A percentile compares a stretch with the other conserved stretches of the same genome.
These are phyloP conservation scores for Lerema accius DNA, from an alignment of 1,140 invertebrate species.

Conservation along the genomic window DNA sequence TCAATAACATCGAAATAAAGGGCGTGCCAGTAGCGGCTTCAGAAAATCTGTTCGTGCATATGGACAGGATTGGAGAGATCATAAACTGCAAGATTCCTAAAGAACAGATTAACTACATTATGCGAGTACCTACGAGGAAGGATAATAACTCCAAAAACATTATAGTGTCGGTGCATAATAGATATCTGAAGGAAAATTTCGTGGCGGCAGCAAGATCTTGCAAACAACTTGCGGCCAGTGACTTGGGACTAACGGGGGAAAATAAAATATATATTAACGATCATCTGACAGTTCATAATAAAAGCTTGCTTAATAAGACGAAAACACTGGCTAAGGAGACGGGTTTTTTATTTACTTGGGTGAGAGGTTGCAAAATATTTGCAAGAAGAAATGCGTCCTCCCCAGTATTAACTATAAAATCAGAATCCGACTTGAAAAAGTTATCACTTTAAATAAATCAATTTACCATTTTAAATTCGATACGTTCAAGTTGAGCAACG, in stretches of 20 bases:
- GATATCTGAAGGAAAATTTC: constrained; percentile 38
- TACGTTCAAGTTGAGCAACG: neutral
- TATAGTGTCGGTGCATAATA: constrained; percentile 36
- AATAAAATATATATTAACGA: constrained; percentile 39
- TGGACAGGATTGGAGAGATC: constrained; percentile 32
- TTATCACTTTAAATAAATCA: constrained; percentile 6
- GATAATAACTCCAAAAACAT: constrained; percentile 35
- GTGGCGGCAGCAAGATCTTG: constrained; percentile 35
- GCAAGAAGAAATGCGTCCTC: constrained; percentile 28
- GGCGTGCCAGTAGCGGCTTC: constrained; percentile 33
- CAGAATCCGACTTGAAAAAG: constrained; percentile 5
- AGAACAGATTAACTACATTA: constrained; percentile 40
- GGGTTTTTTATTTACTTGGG: constrained; percentile 34
- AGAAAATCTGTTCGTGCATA: constrained; percentile 36
- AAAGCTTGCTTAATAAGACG: constrained; percentile 34
- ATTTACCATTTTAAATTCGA: neutral
- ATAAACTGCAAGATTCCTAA: constrained; percentile 33
- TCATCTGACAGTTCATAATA: constrained; percentile 35
- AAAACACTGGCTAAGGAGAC: constrained; percentile 32
- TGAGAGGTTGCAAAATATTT: constrained; percentile 37
- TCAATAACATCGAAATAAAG: constrained; percentile 46
- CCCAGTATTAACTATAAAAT: constrained; percentile 8
- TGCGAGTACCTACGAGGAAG: constrained; percentile 33
- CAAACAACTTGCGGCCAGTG: constrained; percentile 7
- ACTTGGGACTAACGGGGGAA: constrained; percentile 14